phyloP scores from a whole-genome alignment of 2,797 vertebrate genomes.

The Paedocypris micromegethes region DNA sequence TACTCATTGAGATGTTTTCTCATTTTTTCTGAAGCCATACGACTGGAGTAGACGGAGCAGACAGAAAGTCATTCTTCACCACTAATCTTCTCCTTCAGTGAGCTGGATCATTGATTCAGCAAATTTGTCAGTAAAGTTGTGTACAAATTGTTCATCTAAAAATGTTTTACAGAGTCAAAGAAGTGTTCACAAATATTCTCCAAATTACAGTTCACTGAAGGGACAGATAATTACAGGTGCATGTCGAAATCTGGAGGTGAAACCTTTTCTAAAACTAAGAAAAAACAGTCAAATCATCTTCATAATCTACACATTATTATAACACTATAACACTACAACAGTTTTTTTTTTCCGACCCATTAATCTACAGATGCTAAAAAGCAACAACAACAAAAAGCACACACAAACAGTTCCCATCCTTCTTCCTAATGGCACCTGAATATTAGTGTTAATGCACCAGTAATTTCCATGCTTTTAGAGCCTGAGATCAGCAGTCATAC shows the following conservation, averaged over 20 bases:
- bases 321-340: no score
- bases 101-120: not conserved
- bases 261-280: no score
- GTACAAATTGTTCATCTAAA: no score
- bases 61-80: not conserved
- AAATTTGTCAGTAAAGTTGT: not conserved
- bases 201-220: no score
- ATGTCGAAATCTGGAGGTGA: no score
- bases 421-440: constrained; percentile 10
- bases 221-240: no score
- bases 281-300: no score
- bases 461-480: constrained; percentile 32
- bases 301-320: no score
- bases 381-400: not conserved
- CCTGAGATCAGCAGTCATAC: constrained; percentile 11
- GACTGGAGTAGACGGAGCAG: not conserved
- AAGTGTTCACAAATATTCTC: no score
- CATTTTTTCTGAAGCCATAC: not conserved
- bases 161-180: no score
- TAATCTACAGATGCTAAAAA: not conserved
- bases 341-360: no score
- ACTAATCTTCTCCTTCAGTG: not conserved
- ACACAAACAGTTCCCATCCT: not conserved
- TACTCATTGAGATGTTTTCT: not conserved
- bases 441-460: constrained; percentile 30